Evolutionary conservation across 2,113 vertebrate species (phyloP), one percentile per base, ranked within the genome.

Genomic region (Taurulus bubalis): DNA sequence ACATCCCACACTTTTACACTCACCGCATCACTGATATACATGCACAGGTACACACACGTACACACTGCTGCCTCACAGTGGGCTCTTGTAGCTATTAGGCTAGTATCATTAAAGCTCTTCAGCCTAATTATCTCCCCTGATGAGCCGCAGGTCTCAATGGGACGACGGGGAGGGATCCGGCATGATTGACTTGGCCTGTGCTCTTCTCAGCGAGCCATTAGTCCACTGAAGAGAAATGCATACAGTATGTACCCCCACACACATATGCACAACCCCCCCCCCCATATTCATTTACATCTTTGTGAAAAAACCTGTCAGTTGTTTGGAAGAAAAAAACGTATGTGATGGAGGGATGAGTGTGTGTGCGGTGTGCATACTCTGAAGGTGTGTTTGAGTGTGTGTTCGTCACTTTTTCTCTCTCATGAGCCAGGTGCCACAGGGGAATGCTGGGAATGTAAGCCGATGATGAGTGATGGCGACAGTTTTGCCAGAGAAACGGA

Each of bases 101-200:
- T 24, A 66, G 77, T 87, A 84, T 94, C 87, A 84, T 91, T 90
- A 91, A 87, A 89, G 87, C 90, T 85, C 80, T 91, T 91, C 83
- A 89, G 79, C 73, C 87, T 91, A 90, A 92, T 94, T 91, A 89
- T 91, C 89, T 85, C 80, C 89, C 85, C 84, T 74, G 88, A 93
- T 91, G 88, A 91, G 90, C 83, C 34, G 47, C 60, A 45, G 82
- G 85, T 91, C 90, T 90, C 91, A 70, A 76, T 86, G 83, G 92
- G 77, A 80, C 47, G 10, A 71, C 16, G 18, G 85, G 74, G 77
- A 84, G 84, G 76, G 56, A 89, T 80, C 65, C 40, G 22, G 71
- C 34, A 42, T 90, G 92, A 92, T 91, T 92, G 91, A 90, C 86
- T 90, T 80, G 82, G 80, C 68, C 79, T 77, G 68, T 76, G 62